phyloP scores from a whole-genome alignment of 2,797 vertebrate species.

The Macroramphosus scolopax region DNA sequence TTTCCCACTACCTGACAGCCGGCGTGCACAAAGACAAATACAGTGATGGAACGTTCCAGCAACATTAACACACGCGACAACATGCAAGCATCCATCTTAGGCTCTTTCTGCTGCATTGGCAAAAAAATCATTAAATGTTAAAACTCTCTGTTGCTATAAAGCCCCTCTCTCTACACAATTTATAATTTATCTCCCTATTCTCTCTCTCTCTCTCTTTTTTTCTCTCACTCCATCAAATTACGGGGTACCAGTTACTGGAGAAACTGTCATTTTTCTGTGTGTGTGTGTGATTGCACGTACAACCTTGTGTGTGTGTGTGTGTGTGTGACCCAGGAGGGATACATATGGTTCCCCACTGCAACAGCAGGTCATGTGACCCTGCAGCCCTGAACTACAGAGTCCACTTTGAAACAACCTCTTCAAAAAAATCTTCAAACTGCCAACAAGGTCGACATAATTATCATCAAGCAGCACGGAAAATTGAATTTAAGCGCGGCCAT shows the following conservation, averaged over 20 bases:
- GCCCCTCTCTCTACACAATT: slow-evolving; percentile 71
- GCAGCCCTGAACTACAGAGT: slow-evolving; percentile 15
- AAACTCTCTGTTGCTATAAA: slow-evolving; percentile 79
- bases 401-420: slow-evolving; percentile 51
- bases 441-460: slow-evolving; percentile 18
- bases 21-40: not conserved
- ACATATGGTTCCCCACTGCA: slow-evolving; percentile 29
- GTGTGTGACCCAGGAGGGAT: slow-evolving; percentile 24
- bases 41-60: slow-evolving; percentile 21
- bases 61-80: slow-evolving; percentile 43
- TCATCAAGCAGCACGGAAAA: slow-evolving; percentile 16
- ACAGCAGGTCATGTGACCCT: slow-evolving; percentile 27
- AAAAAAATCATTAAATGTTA: slow-evolving; percentile 79
- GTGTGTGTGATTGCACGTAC: slow-evolving; percentile 11
- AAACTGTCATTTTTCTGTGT: slow-evolving; percentile 19
- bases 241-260: slow-evolving; percentile 34
- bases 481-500: slow-evolving; percentile 27
- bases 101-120: slow-evolving; percentile 61
- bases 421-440: slow-evolving; percentile 17
- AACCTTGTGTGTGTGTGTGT: slow-evolving; percentile 10
- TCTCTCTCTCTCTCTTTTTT: slow-evolving; percentile 15
- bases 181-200: slow-evolving; percentile 74
- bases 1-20: not conserved
- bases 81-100: slow-evolving; percentile 63
- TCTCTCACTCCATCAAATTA: slow-evolving; percentile 26